Evolutionary conservation across 2,888 invertebrate species (phyloP), one percentile per base, ranked within the genome.

Genomic region (Lepidonotus clava): DNA sequence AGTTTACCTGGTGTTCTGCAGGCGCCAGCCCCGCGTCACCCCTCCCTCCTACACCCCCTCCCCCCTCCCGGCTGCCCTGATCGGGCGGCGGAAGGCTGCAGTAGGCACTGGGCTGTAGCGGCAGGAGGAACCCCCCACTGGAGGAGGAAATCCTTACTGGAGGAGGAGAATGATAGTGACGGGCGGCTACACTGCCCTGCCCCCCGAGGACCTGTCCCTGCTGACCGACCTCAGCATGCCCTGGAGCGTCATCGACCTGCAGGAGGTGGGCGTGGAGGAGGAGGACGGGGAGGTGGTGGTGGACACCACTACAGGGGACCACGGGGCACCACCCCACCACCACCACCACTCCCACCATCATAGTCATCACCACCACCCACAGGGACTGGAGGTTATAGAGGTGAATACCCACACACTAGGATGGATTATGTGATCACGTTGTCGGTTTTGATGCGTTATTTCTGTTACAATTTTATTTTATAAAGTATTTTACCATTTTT

Each of bases 161-260:
- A 71, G 71, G 8, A 71, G 34, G n/a, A 71, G 71, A 11, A 71
- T 71, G 71, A 71, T 71, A 34, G 36, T 71, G 71, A 71, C 71
- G 21, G 71, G 71, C 21, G 34, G 21, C 38, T n/a, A 34, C 36
- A 11, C 61, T 11, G 71, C 80, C 80, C 14, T 21, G 24, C 11
- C 80, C 28, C 80, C 46, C n/a, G 11, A 24, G 6, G 80, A 80
- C 11, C 80, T 80, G 28, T 41, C 80, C 46, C 46, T 80, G 28
- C 80, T 80, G 24, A 46, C 80, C 28, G 80, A 80, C 41, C 80
- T 80, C 28, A 46, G n/a, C 80, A 80, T 80, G 80, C 80, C 80
- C 46, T 80, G 80, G 80, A 46, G 46, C 28, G 41, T 41, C 24
- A 32, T 51, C 28, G 36, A 34, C 36, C 46, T 24, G 46, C 46